phyloP scores from a whole-genome alignment of 2,888 invertebrate genomes.

The Heterodera filipjevi region DNA sequence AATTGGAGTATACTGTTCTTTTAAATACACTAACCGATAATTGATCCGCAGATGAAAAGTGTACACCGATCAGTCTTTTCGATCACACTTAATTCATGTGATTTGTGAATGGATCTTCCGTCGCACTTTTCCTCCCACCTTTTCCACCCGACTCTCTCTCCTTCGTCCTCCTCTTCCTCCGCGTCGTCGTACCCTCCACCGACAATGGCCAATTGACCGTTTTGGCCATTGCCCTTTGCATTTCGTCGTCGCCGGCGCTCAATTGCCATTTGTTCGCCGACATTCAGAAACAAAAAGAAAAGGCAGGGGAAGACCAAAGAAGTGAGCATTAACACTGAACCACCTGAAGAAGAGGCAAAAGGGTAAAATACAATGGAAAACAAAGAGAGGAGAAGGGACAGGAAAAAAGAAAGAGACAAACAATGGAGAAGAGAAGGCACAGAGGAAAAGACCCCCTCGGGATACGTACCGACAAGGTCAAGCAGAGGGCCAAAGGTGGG shows the following conservation, averaged over 20 bases:
- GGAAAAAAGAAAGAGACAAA: background rate
- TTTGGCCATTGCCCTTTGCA: background rate
- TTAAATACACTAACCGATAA: conserved; percentile 19
- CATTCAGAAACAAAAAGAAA: conserved; percentile 33
- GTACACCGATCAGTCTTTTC: conserved; percentile 16
- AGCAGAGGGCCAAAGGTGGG: conserved; percentile 35
- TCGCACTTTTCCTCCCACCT: background rate
- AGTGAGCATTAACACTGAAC: conserved; percentile 27
- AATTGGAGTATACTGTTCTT: background rate
- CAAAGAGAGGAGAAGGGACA: background rate
- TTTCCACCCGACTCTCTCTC: conserved; percentile 5
- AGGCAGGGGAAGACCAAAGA: conserved; percentile 33
- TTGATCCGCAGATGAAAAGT: conserved; percentile 12
- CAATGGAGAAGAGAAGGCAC: too few species aligned
- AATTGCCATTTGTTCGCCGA: conserved; percentile 22
- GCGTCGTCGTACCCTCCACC: background rate
- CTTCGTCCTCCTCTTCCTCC: background rate
- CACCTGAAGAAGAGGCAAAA: conserved; percentile 15
- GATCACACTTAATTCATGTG: conserved; percentile 15
- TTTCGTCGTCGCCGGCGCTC: background rate
- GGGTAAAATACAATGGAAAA: background rate
- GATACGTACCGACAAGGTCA: conserved; percentile 32
- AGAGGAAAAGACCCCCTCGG: too few species aligned
- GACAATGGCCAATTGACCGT: conserved; percentile 12
- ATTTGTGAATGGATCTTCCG: background rate